A percentile compares a stretch with the other conserved stretches of the same genome.
phyloP scores from a whole-genome alignment of 2,888 invertebrate species.

The Xanthia icteritia region DNA sequence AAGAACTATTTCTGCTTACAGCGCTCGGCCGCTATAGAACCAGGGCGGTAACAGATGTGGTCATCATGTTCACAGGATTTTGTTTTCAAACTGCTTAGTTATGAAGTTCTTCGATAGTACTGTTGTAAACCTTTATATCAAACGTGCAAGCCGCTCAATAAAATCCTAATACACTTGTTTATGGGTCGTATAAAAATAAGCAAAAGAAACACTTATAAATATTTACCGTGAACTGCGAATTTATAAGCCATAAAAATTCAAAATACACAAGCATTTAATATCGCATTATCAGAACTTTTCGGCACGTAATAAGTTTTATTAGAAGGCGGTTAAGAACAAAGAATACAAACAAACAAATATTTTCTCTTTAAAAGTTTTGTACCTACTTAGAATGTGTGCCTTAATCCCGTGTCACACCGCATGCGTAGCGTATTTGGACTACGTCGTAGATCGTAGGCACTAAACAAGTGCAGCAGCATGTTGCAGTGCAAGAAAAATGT shows the following conservation, averaged over 20 bases:
- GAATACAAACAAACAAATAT: background rate
- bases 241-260: conserved; percentile 37
- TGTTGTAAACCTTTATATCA: conserved; percentile 41
- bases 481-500: background rate
- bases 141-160: conserved; percentile 41
- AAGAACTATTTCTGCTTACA: too few relatives aligned
- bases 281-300: conserved; percentile 35
- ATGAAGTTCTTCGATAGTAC: too few relatives aligned
- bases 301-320: conserved; percentile 25
- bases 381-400: background rate
- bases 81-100: too few relatives aligned
- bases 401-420: background rate
- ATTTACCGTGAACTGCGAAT: conserved; percentile 46
- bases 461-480: background rate
- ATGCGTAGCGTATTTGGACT: background rate
- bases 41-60: too few relatives aligned
- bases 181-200: conserved; percentile 46
- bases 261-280: conserved; percentile 36
- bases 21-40: too few relatives aligned
- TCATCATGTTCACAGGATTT: too few relatives aligned
- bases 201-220: conserved; percentile 38
- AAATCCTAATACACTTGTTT: conserved; percentile 47
- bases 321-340: conserved; percentile 3
- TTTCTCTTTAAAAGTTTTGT: background rate
- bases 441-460: background rate